Base-by-base conservation (phyloP, 2,888 invertebrate species). In the Drosophila flavopinicola region DNA sequence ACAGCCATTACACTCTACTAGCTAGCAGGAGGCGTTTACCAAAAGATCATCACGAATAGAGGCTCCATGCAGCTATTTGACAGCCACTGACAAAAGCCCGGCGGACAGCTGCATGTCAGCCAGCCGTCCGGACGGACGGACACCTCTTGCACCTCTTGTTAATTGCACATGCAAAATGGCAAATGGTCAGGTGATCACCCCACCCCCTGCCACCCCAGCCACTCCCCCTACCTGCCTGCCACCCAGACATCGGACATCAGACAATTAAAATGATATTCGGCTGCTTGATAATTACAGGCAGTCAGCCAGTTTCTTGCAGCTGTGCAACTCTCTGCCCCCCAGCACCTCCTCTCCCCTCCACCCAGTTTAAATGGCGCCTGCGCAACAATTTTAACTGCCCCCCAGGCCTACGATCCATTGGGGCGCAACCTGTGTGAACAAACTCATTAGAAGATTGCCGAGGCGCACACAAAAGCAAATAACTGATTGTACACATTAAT, bases 141-240 rank as follows among this genome's bases (percentile, higher is more conserved):
- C 66, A 37, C 42, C 32, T 54, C 58, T 61, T 52, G 65, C 52
- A 44, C 58, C 48, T 58, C 45, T 60, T 47, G 67, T 66, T 70
- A 78, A 75, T 73, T 79, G 70, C 70, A 61, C 33, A 39, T 67
- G 64, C 63, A 38, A 74, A 82, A 78, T 75, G 78, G 78, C 71
- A 78, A 78, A 78, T 75, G 83, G 66, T 67, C 72, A 78, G 44
- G 4, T 17, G 44, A 20, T 24, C 10, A n/a, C 4, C 20, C 9
- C 1, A 30, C 30, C 10, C 11, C n/a, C 1, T 6, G 1, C 0
- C 13, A 2, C 2, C 0, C 15, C 17, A 13, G 23, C 23, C n/a
- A n/a, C n/a, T n/a, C n/a, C n/a, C n/a, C n/a, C n/a, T n/a, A n/a
- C n/a, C n/a, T n/a, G n/a, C 3, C 23, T 11, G 9, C 10, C 6